These are phyloP conservation scores for Prorops nasuta DNA, from an alignment of 1,140 invertebrate species.

Conservation along the genomic window DNA sequence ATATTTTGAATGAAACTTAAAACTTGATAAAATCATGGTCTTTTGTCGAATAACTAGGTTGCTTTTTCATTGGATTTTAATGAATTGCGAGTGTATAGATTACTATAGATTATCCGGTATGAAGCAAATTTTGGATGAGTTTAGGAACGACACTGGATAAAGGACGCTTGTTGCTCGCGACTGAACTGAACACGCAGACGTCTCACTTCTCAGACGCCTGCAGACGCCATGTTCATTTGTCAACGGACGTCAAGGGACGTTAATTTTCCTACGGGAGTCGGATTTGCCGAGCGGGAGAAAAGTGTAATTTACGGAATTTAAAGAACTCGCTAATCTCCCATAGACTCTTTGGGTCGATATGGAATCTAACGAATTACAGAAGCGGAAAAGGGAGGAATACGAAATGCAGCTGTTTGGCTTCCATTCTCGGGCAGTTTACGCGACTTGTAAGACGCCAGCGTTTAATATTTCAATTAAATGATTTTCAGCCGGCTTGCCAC, in stretches of 20 bases:
- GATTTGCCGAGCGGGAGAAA: conserved; percentile 6
- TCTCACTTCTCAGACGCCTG: conserved; percentile 26
- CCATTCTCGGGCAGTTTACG: conserved; percentile 38
- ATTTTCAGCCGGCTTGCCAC: conserved; percentile 25
- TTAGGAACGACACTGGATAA: conserved; percentile 29
- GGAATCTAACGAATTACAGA: conserved; percentile 25
- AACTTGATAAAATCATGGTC: too few relatives aligned
- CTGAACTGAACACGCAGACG: too few relatives aligned
- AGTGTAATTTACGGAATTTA: not conserved
- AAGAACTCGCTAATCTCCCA: not conserved
- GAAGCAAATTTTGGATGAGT: conserved; percentile 19
- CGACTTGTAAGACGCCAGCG: conserved; percentile 39
- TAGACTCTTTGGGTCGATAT: conserved; percentile 3
- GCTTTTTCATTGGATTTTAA: too few relatives aligned
- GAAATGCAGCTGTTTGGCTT: conserved; percentile 49
- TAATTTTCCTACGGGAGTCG: conserved; percentile 1
- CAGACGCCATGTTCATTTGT: conserved; percentile 41
- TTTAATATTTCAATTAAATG: conserved; percentile 19
- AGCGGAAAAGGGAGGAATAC: conserved; percentile 44
- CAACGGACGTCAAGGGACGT: conserved; percentile 36
- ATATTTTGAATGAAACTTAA: too few relatives aligned
- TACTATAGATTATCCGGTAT: too few relatives aligned
- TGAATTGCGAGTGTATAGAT: too few relatives aligned
- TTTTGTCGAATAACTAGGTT: too few relatives aligned
- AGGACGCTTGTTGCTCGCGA: too few relatives aligned